A percentile compares a stretch with the other conserved stretches of the same genome.
Conservation (phyloP, 2,888 invertebrate genomes). For the Leptopilina syphax region DNA sequence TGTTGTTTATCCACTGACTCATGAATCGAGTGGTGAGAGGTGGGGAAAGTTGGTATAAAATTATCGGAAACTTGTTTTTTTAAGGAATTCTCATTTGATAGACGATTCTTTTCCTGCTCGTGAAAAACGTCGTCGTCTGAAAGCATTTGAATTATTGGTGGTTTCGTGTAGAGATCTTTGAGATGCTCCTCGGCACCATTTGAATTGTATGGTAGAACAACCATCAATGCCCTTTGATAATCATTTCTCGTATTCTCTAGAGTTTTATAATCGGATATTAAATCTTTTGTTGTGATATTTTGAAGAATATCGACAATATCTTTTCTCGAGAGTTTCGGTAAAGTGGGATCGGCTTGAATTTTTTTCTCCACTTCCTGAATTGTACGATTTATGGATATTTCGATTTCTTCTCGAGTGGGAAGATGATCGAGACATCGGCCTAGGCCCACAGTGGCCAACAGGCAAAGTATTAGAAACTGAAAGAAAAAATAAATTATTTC, state of each 20-base stretch:
- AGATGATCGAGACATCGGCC: conserved; percentile 63
- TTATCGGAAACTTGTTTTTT: conserved; percentile 47
- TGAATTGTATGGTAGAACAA: conserved; percentile 83
- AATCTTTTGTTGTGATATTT: conserved; percentile 78
- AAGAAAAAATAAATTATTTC: conserved; percentile 47
- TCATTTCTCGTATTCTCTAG: conserved; percentile 73
- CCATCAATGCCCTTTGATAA: conserved; percentile 80
- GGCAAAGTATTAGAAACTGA: conserved; percentile 66
- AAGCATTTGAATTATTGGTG: conserved; percentile 82
- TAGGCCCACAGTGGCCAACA: conserved; percentile 65
- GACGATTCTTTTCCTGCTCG: conserved; percentile 50
- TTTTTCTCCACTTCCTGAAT: conserved; percentile 84
- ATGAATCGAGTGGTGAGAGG: conserved; percentile 10
- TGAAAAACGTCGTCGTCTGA: conserved; percentile 59
- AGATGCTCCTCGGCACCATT: conserved; percentile 79
- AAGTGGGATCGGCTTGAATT: conserved; percentile 80
- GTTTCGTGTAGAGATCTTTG: conserved; percentile 83
- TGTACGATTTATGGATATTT: conserved; percentile 77
- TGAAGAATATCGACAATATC: conserved; percentile 84
- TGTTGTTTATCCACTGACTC: conserved; percentile 40
- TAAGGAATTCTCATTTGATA: conserved; percentile 48
- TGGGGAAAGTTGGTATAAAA: conserved; percentile 36
- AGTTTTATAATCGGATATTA: conserved; percentile 55
- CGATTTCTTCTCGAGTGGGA: conserved; percentile 68
- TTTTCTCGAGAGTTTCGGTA: conserved; percentile 82